A percentile compares a stretch with the other conserved stretches of the same genome.
Conservation (phyloP, 2,797 vertebrate species). For the Eurystomus glaucurus region DNA sequence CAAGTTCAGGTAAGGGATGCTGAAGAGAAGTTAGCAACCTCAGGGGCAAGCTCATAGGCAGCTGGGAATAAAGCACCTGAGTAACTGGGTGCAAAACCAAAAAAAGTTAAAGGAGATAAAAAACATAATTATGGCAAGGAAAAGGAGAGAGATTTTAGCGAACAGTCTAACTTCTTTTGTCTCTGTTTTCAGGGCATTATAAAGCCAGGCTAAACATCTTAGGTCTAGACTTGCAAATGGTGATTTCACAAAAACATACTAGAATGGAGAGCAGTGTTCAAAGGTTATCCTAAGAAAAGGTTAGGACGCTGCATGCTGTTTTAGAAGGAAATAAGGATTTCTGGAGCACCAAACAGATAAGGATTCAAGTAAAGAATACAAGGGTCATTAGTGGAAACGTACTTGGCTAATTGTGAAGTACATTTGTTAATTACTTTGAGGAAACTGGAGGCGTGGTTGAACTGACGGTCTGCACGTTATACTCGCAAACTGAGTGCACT, state of each 20-base stretch:
- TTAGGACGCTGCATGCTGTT: not conserved
- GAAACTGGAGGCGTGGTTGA: not conserved
- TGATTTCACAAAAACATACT: not conserved
- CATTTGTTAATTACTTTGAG: not conserved
- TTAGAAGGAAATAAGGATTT: not conserved
- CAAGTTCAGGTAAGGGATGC: not conserved
- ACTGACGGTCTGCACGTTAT: not conserved
- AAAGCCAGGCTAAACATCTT: not conserved
- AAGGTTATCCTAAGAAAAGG: not conserved
- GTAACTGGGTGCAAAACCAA: not conserved
- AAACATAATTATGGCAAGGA: not conserved
- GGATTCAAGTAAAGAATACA: not conserved
- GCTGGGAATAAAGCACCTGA: not conserved
- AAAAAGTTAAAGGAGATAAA: not conserved
- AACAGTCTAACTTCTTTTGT: not conserved
- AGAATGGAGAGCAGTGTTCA: not conserved
- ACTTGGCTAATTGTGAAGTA: not conserved
- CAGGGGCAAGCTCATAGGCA: not conserved
- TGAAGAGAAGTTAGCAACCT: not conserved
- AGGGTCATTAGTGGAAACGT: not conserved
- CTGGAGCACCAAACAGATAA: not conserved
- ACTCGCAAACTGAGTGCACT: not conserved
- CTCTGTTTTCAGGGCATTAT: not conserved
- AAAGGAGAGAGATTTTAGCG: not conserved
- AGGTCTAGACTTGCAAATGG: not conserved